Evolutionary conservation across 2,113 vertebrate species (phyloP).

Genomic region (Antigone vipio): DNA sequence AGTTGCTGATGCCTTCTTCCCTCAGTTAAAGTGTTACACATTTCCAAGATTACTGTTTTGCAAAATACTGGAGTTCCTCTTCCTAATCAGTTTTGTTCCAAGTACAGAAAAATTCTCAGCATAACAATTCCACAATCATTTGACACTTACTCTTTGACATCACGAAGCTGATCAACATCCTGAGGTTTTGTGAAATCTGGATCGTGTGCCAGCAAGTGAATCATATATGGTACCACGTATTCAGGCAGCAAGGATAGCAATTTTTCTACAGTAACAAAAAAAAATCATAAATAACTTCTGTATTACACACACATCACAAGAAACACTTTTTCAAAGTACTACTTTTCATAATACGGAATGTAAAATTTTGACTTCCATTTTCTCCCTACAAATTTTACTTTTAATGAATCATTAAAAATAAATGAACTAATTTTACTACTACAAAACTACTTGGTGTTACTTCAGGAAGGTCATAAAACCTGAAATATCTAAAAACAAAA

Average conservation of each 20-base stretch:
- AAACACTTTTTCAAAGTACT: not conserved
- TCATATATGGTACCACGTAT: slow-evolving; percentile 97
- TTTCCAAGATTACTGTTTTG: not conserved
- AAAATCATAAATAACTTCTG: not conserved
- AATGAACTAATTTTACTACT: not conserved
- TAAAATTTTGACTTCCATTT: not conserved
- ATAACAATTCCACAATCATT: not conserved
- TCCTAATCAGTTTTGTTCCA: not conserved
- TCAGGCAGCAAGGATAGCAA: slow-evolving; percentile 93
- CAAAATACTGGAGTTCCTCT: not conserved
- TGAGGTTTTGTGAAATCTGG: slow-evolving; percentile 98
- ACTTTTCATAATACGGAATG: not conserved
- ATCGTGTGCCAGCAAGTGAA: slow-evolving; percentile 96
- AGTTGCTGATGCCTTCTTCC: not conserved
- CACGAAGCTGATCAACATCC: slow-evolving; percentile 95
- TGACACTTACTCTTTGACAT: slow-evolving; percentile 95
- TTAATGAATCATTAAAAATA: not conserved
- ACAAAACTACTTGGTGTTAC: not conserved
- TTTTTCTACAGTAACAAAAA: slow-evolving; percentile 82
- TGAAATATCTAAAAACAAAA: not conserved
- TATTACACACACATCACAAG: not conserved
- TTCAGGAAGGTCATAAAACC: not conserved
- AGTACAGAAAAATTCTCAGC: not conserved
- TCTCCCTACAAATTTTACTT: not conserved
- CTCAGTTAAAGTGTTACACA: not conserved